These are phyloP conservation scores for Epinotia bilunana DNA, from an alignment of 2,888 invertebrate genomes.

Conservation along the genomic window DNA sequence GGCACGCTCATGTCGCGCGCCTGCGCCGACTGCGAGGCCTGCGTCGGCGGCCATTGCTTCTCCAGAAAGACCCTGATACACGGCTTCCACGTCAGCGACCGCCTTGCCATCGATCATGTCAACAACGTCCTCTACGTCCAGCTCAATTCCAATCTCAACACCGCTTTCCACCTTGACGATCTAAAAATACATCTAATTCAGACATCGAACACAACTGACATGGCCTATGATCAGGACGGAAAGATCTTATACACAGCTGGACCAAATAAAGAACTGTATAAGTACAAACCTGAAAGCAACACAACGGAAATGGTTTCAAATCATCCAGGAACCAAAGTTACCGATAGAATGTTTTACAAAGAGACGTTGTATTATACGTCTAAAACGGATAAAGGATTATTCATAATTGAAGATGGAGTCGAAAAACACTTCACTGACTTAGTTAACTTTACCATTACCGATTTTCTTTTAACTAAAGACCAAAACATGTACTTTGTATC, in stretches of 20 bases:
- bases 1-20: background rate
- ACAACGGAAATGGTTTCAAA: background rate
- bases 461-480: background rate
- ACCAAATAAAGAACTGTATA: background rate
- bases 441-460: background rate
- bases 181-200: background rate
- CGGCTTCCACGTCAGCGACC: background rate
- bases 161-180: background rate
- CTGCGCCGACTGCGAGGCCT: background rate
- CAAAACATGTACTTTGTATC: background rate
- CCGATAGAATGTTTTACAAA: background rate
- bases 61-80: background rate
- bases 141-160: background rate
- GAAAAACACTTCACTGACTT: background rate
- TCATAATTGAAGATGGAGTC: background rate
- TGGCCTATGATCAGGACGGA: background rate
- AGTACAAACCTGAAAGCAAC: background rate
- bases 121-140: conserved; percentile 5
- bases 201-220: background rate
- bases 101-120: background rate
- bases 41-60: background rate
- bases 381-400: background rate
- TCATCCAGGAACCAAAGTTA: background rate
- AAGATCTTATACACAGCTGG: background rate
- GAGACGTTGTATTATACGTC: background rate